phyloP scores from a whole-genome alignment of 2,113 vertebrate species.

The Seriola rivoliana region DNA sequence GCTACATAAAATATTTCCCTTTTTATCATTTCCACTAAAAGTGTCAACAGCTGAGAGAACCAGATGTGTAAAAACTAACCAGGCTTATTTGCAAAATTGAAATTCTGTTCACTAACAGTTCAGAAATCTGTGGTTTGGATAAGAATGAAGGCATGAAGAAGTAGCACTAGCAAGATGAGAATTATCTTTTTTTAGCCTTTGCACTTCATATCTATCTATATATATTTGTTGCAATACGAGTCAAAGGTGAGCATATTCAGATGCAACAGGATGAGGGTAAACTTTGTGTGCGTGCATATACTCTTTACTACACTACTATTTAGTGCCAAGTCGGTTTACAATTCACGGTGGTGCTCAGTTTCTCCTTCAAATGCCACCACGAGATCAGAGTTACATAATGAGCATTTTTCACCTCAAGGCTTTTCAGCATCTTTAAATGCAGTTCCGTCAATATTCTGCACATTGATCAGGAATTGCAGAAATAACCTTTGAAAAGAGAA shows the following conservation, averaged over 20 bases:
- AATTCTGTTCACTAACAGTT: constrained; percentile 6
- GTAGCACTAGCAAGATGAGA: background rate
- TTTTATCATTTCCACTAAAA: background rate
- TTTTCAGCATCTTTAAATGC: constrained; percentile 24
- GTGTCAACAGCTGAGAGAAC: background rate
- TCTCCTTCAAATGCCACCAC: constrained; percentile 47
- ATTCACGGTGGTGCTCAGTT: constrained; percentile 32
- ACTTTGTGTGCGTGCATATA: constrained; percentile 41
- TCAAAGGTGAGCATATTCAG: constrained; percentile 14
- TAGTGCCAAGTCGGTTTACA: constrained; percentile 40
- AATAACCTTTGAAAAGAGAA: constrained; percentile 1
- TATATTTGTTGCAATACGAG: background rate
- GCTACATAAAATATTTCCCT: background rate
- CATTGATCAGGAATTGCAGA: constrained; percentile 15
- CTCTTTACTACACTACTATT: constrained; percentile 20
- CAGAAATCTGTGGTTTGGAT: constrained; percentile 2
- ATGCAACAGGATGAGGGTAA: constrained; percentile 15
- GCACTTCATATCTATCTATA: background rate
- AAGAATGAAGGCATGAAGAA: constrained; percentile 22
- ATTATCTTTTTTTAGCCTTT: background rate
- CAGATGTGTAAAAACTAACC: background rate
- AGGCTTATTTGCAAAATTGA: background rate
- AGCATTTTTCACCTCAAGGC: constrained; percentile 36
- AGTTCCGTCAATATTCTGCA: constrained; percentile 21
- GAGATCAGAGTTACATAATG: constrained; percentile 38